These are phyloP conservation scores for Empis stercorea DNA, from an alignment of 2,888 invertebrate species.

Conservation along the genomic window DNA sequence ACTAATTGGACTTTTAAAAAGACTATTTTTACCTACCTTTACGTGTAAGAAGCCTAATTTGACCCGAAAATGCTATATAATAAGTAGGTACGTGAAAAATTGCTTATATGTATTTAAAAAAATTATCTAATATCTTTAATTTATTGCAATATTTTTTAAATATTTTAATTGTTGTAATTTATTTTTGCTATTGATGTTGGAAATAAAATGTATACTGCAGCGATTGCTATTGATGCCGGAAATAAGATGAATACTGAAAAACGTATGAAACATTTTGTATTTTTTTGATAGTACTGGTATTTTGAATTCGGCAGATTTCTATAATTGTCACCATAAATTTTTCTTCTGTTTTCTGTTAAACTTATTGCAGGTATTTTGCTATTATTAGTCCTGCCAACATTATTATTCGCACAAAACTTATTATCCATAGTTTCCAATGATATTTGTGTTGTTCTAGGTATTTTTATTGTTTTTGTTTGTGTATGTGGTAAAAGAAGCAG, in stretches of 20 bases:
- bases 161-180: too few relatives aligned
- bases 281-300: not conserved
- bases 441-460: not conserved
- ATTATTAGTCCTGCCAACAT: not conserved
- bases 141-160: too few relatives aligned
- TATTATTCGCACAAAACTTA: not conserved
- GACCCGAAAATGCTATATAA: too few relatives aligned
- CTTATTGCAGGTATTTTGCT: not conserved
- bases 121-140: too few relatives aligned
- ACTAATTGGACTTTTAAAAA: too few relatives aligned
- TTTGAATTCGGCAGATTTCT: not conserved
- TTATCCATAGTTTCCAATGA: not conserved
- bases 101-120: too few relatives aligned
- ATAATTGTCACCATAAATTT: not conserved
- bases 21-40: too few relatives aligned
- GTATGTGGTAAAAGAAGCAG: not conserved
- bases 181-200: too few relatives aligned
- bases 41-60: too few relatives aligned
- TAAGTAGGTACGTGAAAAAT: too few relatives aligned
- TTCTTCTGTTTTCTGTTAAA: not conserved
- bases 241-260: slow-evolving; percentile 9
- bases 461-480: not conserved
- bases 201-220: too few relatives aligned
- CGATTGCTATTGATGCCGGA: slow-evolving; percentile 9
- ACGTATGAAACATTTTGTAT: not conserved